A percentile compares a stretch with the other conserved stretches of the same genome.
phyloP scores from a whole-genome alignment of 2,888 invertebrate genomes.

The Steinernema carpocapsae region DNA sequence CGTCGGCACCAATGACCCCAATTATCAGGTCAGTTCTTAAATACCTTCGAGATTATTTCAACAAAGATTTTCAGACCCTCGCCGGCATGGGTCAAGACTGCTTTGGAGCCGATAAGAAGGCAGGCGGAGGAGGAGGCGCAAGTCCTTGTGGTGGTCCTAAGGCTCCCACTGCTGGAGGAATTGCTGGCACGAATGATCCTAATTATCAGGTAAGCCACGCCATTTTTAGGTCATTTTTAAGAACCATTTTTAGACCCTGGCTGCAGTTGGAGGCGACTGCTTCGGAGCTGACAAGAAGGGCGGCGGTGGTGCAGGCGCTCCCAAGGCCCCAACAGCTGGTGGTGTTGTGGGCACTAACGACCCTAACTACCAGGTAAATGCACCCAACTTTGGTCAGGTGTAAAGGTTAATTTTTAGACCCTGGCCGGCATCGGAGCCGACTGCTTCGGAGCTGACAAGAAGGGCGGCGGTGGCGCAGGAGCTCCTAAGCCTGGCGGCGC shows the following conservation, averaged over 20 bases:
- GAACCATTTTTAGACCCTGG: conserved; percentile 26
- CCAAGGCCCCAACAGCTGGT: conserved; percentile 16
- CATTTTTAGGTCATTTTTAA: background rate
- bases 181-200: conserved; percentile 38
- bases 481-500: background rate
- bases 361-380: conserved; percentile 35
- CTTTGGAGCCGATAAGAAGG: conserved; percentile 39
- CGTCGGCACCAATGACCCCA: conserved; percentile 38
- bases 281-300: conserved; percentile 40
- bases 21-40: conserved; percentile 33
- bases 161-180: conserved; percentile 20
- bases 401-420: background rate
- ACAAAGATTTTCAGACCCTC: conserved; percentile 30
- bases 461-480: conserved; percentile 25
- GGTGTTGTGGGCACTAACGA: conserved; percentile 37
- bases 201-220: conserved; percentile 36
- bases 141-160: background rate
- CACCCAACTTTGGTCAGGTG: no score
- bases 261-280: conserved; percentile 34
- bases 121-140: background rate
- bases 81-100: conserved; percentile 38
- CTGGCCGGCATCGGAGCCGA: conserved; percentile 37
- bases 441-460: conserved; percentile 39
- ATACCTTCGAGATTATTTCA: background rate
- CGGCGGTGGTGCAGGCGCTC: conserved; percentile 15